A percentile compares a stretch with the other conserved stretches of the same genome.
These are phyloP conservation scores for Mesorhabditis spiculigera DNA, from an alignment of 2,888 invertebrate species.

Conservation along the genomic window DNA sequence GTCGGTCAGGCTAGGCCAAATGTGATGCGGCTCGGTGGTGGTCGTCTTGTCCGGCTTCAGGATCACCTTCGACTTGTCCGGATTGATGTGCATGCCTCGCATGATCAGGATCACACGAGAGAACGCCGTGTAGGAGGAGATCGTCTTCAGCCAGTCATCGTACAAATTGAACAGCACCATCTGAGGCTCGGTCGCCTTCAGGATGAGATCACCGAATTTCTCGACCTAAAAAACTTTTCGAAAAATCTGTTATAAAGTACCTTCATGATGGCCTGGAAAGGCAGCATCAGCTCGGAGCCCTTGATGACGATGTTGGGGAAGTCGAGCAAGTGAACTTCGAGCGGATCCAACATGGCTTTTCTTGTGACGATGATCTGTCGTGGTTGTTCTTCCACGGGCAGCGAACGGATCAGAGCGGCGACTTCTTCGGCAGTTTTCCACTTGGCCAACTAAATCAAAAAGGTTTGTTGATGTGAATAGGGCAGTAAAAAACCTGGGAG, in stretches of 20 bases:
- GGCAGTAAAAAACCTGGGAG: conserved; percentile 71
- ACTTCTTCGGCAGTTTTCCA: conserved; percentile 99
- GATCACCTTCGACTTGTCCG: conserved; percentile 95
- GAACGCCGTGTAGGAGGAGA: conserved; percentile 97
- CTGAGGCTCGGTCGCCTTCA: conserved; percentile 98
- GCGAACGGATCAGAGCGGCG: conserved; percentile 92
- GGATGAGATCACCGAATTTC: conserved; percentile 96
- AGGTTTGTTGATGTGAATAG: background rate
- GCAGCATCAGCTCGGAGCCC: conserved; percentile 93
- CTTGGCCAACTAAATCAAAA: conserved; percentile 74
- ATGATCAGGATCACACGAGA: conserved; percentile 92
- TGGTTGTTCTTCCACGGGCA: conserved; percentile 98
- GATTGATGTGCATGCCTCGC: conserved; percentile 94
- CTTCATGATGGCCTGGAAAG: conserved; percentile 76
- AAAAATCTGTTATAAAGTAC: conserved; percentile 11
- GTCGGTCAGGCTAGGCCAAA: conserved; percentile 94
- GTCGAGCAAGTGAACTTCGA: conserved; percentile 93
- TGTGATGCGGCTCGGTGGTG: conserved; percentile 96
- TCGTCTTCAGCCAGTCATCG: conserved; percentile 98
- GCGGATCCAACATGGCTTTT: conserved; percentile 99
- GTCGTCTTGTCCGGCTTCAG: conserved; percentile 98
- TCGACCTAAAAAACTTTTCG: conserved; percentile 68
- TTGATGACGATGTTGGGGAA: conserved; percentile 99
- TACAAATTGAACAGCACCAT: conserved; percentile 99
- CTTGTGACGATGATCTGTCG: conserved; percentile 99